phyloP scores from a whole-genome alignment of 2,797 vertebrate genomes.

The Sebastolobus alascanus region DNA sequence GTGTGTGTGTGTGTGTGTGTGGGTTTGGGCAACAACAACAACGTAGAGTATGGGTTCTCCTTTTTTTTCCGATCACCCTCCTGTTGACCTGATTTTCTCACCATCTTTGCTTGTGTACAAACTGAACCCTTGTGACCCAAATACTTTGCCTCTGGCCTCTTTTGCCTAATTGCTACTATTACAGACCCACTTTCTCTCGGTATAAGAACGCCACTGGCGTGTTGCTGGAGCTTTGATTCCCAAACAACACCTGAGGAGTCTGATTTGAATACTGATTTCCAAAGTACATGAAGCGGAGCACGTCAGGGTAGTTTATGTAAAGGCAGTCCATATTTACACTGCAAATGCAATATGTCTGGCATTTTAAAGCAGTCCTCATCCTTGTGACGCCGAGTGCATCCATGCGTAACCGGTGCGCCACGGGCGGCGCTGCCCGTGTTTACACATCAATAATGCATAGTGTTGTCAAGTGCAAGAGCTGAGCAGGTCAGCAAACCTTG shows the following conservation, averaged over 20 bases:
- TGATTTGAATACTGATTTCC: constrained; percentile 32
- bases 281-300: background rate
- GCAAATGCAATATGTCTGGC: background rate
- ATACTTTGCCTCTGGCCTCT: background rate
- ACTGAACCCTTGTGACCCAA: constrained; percentile 4
- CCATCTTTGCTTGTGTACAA: constrained; percentile 11
- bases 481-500: constrained; percentile 55
- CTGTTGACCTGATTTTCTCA: constrained; percentile 34
- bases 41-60: constrained; percentile 15
- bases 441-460: constrained; percentile 67
- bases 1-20: constrained; percentile 12
- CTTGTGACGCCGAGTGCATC: background rate
- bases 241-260: background rate
- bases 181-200: background rate
- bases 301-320: background rate
- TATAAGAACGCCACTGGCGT: background rate
- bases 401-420: constrained; percentile 22
- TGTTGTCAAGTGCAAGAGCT: constrained; percentile 36
- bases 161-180: constrained; percentile 2
- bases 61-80: constrained; percentile 30
- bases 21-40: constrained; percentile 34
- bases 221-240: background rate
- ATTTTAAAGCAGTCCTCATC: constrained; percentile 6
- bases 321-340: background rate
- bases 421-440: constrained; percentile 51